A percentile compares a stretch with the other conserved stretches of the same genome.
Conservation (phyloP, 1,140 invertebrate species). For the Drosophila mayri region DNA sequence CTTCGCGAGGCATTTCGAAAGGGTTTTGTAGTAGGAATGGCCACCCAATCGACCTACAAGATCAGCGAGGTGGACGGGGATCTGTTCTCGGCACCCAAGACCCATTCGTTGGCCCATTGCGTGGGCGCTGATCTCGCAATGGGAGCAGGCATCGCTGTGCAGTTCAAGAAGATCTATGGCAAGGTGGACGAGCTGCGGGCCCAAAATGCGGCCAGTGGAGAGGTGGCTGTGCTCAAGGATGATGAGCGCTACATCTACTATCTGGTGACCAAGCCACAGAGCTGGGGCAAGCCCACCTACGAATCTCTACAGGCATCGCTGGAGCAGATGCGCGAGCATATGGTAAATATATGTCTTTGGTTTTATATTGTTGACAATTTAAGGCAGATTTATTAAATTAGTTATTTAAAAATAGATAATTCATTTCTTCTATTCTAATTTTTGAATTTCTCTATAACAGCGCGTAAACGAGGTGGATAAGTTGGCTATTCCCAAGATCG, state of each 20-base stretch:
- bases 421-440: neutral
- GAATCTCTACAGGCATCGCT: slow-evolving; percentile 84
- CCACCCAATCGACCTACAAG: slow-evolving; percentile 28
- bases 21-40: slow-evolving; percentile 60
- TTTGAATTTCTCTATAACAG: slow-evolving; percentile 50
- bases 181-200: slow-evolving; percentile 76
- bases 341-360: slow-evolving; percentile 51
- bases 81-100: slow-evolving; percentile 86
- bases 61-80: slow-evolving; percentile 86
- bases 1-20: slow-evolving; percentile 58
- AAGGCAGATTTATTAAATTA: neutral
- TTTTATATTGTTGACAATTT: neutral
- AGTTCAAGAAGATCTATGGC: slow-evolving; percentile 85
- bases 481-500: slow-evolving; percentile 88
- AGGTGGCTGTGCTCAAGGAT: slow-evolving; percentile 86
- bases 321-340: slow-evolving; percentile 85
- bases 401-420: neutral
- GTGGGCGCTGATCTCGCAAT: slow-evolving; percentile 88
- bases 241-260: slow-evolving; percentile 87
- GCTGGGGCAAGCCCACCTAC: slow-evolving; percentile 85
- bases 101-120: slow-evolving; percentile 87
- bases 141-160: slow-evolving; percentile 88
- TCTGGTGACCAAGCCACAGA: slow-evolving; percentile 85
- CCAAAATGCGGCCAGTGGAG: slow-evolving; percentile 85
- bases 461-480: slow-evolving; percentile 84